phyloP scores from a whole-genome alignment of 2,113 vertebrate species.

The Leuciscus idus region DNA sequence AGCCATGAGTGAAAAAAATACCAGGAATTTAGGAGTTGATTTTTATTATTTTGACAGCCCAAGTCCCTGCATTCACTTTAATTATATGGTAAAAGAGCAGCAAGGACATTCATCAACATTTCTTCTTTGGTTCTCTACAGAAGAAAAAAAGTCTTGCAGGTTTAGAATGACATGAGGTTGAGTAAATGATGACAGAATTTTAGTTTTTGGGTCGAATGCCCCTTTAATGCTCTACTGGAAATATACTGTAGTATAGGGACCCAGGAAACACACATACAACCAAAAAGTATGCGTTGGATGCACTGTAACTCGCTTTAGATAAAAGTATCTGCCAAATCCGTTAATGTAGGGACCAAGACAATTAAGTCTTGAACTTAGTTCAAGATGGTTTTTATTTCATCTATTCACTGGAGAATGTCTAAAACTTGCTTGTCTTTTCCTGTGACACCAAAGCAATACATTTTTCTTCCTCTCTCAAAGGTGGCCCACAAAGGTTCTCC shows the following conservation, averaged over 20 bases:
- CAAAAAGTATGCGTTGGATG: background rate
- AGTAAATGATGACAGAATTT: background rate
- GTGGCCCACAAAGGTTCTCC: background rate
- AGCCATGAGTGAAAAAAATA: background rate
- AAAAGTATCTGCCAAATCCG: background rate
- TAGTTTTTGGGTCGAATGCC: background rate
- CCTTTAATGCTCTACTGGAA: background rate
- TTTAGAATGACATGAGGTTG: background rate
- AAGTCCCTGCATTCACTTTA: background rate
- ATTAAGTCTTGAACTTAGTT: background rate
- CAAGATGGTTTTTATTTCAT: background rate
- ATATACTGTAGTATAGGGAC: background rate
- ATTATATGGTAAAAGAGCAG: background rate
- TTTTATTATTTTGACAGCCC: background rate
- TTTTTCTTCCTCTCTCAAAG: constrained; percentile 33
- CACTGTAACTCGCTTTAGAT: background rate
- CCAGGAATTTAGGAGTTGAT: background rate
- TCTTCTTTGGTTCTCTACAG: background rate
- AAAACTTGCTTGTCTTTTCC: constrained; percentile 57
- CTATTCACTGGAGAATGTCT: constrained; percentile 46
- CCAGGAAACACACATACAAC: background rate
- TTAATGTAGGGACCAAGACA: constrained; percentile 52
- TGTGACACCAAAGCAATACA: background rate
- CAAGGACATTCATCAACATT: background rate
- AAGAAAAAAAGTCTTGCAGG: background rate